phyloP scores from a whole-genome alignment of 1,140 invertebrate species.

The Hirudo medicinalis region DNA sequence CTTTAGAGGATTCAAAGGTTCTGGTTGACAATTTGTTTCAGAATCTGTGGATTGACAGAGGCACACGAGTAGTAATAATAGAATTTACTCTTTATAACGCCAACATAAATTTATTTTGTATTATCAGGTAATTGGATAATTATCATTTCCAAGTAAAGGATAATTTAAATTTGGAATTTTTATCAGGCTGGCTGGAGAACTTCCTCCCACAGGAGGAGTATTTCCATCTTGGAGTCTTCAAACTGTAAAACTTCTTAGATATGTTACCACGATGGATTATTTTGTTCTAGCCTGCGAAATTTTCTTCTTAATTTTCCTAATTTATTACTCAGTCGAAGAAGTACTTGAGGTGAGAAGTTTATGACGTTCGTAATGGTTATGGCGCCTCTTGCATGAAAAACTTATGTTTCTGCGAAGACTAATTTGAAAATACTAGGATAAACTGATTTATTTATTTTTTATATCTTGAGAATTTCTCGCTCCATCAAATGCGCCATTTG shows the following conservation, averaged over 20 bases:
- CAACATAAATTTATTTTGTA: slow-evolving; percentile 48
- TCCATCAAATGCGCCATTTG: no score
- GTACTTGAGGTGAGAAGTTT: slow-evolving; percentile 44
- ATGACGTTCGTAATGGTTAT: background rate
- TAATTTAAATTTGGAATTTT: background rate
- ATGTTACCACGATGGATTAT: slow-evolving; percentile 46
- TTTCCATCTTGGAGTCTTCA: slow-evolving; percentile 14
- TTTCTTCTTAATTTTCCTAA: slow-evolving; percentile 49
- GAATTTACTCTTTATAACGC: slow-evolving; percentile 63
- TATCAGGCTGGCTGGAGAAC: slow-evolving; percentile 46
- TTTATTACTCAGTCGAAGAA: slow-evolving; percentile 57
- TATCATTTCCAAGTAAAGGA: background rate
- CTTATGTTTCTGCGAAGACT: no score
- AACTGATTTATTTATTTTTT: no score
- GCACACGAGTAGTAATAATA: slow-evolving; percentile 55
- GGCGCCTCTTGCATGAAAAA: no score
- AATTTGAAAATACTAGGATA: no score
- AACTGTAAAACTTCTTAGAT: slow-evolving; percentile 51
- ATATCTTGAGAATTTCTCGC: no score
- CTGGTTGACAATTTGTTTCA: slow-evolving; percentile 47
- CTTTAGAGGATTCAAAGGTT: slow-evolving; percentile 35
- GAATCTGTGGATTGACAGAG: slow-evolving; percentile 53
- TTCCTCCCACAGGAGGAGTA: slow-evolving; percentile 19
- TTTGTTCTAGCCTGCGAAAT: slow-evolving; percentile 50
- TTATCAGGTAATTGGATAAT: slow-evolving; percentile 28